phyloP scores from a whole-genome alignment of 2,113 vertebrate species.

The Hypanus sabinus region DNA sequence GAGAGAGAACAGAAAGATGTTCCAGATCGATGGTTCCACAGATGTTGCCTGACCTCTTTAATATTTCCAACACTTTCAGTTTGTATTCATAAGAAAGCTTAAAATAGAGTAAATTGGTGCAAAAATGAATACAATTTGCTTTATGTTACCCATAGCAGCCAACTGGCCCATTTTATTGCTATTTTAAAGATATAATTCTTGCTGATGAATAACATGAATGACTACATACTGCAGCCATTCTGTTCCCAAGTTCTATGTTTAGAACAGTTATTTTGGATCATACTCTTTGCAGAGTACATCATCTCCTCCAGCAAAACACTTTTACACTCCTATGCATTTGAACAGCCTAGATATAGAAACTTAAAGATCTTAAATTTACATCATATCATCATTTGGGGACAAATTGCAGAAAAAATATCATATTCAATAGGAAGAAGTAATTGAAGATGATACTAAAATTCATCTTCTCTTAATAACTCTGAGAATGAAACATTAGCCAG shows the following conservation, averaged over 20 bases:
- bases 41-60: too few relatives aligned
- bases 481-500: not conserved
- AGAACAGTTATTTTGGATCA: too few relatives aligned
- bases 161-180: not conserved
- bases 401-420: not conserved
- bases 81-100: too few relatives aligned
- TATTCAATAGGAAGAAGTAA: not conserved
- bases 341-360: not conserved
- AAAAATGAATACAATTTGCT: not conserved
- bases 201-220: not conserved
- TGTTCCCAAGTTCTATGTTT: not conserved
- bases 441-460: slow-evolving; percentile 4
- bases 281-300: too few relatives aligned
- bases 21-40: too few relatives aligned
- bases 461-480: slow-evolving; percentile 14
- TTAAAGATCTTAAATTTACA: not conserved
- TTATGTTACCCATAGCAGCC: not conserved
- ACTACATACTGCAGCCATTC: not conserved
- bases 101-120: too few relatives aligned
- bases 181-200: not conserved
- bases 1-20: too few relatives aligned
- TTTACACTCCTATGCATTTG: not conserved
- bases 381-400: not conserved
- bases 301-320: not conserved
- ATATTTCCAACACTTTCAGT: too few relatives aligned